Percentiles rank a stretch among this genome's conserved stretches.
Evolutionary conservation across 2,113 vertebrate genomes (phyloP).

Genomic region (Coregonus clupeaformis): DNA sequence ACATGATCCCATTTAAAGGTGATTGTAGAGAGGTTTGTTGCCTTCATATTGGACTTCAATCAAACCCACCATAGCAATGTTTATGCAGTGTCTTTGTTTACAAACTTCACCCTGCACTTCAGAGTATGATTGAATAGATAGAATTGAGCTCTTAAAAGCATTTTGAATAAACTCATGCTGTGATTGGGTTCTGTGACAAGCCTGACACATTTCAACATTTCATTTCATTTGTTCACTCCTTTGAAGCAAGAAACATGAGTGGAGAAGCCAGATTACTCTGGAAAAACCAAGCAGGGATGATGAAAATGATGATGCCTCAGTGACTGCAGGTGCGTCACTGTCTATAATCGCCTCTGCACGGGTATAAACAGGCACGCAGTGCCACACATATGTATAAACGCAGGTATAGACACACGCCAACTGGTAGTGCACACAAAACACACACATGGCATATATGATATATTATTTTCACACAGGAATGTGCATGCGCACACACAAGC

Average conservation of each 20-base stretch:
- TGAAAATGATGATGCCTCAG: slow-evolving; percentile 36
- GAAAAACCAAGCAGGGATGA: slow-evolving; percentile 35
- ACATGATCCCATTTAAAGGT: no score
- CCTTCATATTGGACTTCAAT: no score
- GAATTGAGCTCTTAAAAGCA: not conserved
- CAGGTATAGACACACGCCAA: slow-evolving; percentile 17
- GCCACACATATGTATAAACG: slow-evolving; percentile 16
- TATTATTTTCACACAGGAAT: no score
- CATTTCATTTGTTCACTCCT: slow-evolving; percentile 58
- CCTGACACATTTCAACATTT: slow-evolving; percentile 50
- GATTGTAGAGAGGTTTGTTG: no score
- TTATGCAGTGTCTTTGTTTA: no score
- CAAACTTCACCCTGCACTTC: no score
- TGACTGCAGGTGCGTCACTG: slow-evolving; percentile 48
- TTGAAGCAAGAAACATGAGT: slow-evolving; percentile 45
- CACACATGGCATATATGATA: not conserved
- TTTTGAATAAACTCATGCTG: not conserved
- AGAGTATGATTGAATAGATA: no score
- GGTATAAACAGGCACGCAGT: not conserved
- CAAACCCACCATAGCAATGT: no score
- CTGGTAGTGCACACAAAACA: slow-evolving; percentile 13
- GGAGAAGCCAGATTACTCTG: slow-evolving; percentile 46
- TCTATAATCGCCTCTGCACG: slow-evolving; percentile 3
- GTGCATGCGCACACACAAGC: slow-evolving; percentile 42
- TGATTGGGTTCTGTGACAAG: slow-evolving; percentile 38